Conservation (phyloP, 2,797 vertebrate genomes). For the Melanotaenia pygmaea region DNA sequence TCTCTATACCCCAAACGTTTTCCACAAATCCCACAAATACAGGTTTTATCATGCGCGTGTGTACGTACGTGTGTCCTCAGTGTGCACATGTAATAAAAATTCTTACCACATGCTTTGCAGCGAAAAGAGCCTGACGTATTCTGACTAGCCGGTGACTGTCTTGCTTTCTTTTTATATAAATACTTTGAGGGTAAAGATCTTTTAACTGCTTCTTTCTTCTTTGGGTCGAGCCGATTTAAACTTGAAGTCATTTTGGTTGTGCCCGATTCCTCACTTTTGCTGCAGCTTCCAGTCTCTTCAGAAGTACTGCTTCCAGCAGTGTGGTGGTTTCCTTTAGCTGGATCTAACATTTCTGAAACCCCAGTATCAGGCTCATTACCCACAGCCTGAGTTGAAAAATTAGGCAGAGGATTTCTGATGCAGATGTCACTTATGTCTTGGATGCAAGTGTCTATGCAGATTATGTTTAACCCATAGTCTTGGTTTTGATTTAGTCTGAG, state of each 20-base stretch:
- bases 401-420: background rate
- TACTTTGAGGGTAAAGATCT: background rate
- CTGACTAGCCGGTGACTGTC: background rate
- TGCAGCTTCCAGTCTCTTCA: background rate
- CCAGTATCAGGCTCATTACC: background rate
- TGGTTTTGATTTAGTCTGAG: background rate
- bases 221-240: conserved; percentile 1
- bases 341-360: background rate
- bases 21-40: conserved; percentile 53
- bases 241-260: background rate
- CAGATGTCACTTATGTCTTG: conserved; percentile 15
- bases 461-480: background rate
- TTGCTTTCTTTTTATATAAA: conserved; percentile 8
- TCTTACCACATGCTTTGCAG: conserved; percentile 44
- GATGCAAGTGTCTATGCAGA: conserved; percentile 8
- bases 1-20: conserved; percentile 5
- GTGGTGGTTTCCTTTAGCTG: conserved; percentile 7
- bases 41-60: conserved; percentile 27
- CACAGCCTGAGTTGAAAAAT: conserved; percentile 1
- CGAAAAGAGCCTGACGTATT: background rate
- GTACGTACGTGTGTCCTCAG: conserved; percentile 34
- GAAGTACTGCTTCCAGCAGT: background rate
- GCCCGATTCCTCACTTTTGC: background rate
- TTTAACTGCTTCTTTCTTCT: conserved; percentile 4
- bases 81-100: conserved; percentile 42